Percentiles rank a stretch among this genome's conserved stretches.
Conservation (phyloP, 2,113 vertebrate species). For the Vanacampus margaritifer region DNA sequence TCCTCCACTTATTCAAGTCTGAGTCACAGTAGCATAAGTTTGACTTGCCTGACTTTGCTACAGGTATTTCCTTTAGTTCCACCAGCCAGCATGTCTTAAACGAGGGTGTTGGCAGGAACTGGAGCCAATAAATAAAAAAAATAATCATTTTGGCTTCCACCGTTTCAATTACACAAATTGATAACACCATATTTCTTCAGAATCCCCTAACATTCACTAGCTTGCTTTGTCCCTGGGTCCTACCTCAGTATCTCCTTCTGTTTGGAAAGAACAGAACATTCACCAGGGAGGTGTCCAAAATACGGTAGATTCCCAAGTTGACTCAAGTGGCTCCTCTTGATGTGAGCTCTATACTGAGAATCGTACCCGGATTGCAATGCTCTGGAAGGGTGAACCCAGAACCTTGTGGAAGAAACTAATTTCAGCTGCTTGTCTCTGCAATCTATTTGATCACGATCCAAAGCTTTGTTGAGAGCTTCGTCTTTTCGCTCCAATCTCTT, state of each 20-base stretch:
- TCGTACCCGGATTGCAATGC: not conserved
- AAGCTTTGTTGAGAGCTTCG: no score
- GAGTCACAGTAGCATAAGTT: not conserved
- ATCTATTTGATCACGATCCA: no score
- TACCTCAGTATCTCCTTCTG: not conserved
- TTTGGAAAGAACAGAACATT: not conserved
- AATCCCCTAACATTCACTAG: not conserved
- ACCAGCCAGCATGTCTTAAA: no score
- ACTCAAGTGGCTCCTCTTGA: not conserved
- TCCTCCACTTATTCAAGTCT: no score
- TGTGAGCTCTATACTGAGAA: not conserved
- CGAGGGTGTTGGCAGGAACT: no score
- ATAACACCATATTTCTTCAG: not conserved
- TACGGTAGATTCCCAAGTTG: no score
- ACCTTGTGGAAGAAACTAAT: no score
- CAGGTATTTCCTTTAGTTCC: not conserved
- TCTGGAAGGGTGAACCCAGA: not conserved
- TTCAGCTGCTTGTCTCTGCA: no score
- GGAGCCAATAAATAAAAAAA: no score
- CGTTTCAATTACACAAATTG: no score
- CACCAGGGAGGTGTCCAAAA: not conserved
- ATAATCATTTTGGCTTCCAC: not conserved
- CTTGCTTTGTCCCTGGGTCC: no score
- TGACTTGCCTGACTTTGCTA: not conserved
- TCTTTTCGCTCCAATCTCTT: no score